phyloP scores from a whole-genome alignment of 2,888 invertebrate species.

The Macrosiphum euphorbiae region DNA sequence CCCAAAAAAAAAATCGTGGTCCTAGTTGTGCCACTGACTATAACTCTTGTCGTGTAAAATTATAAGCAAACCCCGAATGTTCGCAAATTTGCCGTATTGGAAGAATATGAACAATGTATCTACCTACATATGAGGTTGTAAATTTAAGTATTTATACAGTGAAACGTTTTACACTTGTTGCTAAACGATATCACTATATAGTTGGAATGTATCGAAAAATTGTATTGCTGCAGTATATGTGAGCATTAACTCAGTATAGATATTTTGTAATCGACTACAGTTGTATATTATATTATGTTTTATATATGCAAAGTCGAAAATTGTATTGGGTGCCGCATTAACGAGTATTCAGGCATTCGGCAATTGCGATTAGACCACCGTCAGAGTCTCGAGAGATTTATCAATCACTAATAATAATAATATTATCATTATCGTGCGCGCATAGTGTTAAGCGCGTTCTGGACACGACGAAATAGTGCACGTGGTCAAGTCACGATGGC shows the following conservation, averaged over 20 bases:
- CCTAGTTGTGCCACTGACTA: too few relatives aligned
- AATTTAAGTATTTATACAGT: background rate
- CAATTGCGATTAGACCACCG: conserved; percentile 1
- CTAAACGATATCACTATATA: background rate
- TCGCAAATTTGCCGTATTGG: background rate
- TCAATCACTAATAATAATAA: background rate
- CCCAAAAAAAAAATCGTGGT: too few relatives aligned
- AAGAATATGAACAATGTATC: background rate
- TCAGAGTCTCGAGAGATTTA: background rate
- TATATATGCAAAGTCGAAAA: too few relatives aligned
- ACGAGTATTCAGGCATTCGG: background rate
- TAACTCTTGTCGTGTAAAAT: background rate
- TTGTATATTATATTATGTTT: too few relatives aligned
- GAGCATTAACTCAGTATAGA: background rate
- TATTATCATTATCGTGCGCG: background rate
- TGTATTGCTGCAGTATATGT: background rate
- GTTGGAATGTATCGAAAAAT: background rate
- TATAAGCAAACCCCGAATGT: background rate
- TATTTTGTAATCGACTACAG: background rate
- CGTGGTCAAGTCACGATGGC: background rate
- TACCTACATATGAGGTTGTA: background rate
- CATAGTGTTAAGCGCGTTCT: background rate
- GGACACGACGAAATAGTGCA: background rate
- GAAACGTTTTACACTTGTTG: background rate
- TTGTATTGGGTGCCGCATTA: background rate